Base-by-base conservation (phyloP, 2,888 invertebrate genomes). In the Actias luna region DNA sequence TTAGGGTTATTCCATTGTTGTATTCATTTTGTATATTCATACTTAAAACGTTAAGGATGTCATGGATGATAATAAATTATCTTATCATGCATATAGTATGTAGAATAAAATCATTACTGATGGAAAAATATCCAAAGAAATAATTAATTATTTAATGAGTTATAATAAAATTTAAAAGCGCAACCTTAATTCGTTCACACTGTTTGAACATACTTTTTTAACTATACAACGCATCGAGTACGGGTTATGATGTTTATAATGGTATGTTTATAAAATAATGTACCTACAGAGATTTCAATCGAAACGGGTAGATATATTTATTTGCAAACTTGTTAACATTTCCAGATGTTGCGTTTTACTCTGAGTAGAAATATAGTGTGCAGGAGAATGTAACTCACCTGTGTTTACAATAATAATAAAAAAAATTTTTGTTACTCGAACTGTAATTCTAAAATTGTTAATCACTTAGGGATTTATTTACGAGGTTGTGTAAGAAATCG, bases 1-100 rank as follows among this genome's bases (percentile, higher is more conserved):
- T 70, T 68, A 69, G 74, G 79, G 76, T 76, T 76, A 72, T 68
- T 75, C 73, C 66, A 82, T 83, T 83, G 79, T 82, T 65, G 35
- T 64, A 64, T 71, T 70, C 78, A 82, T 80, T 75, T 77, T 74
- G 70, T 69, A 57, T 36, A 58, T 58, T 36, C 33, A 58, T 50
- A 29, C 12, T 3, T 25, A 50, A 22, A 50, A 10, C 25, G 3
- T 25, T 25, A 10, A 50, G 22, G 46, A 46, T 22, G 25, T 12
- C 10, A 25, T 50, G 12, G 46, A 50, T 50, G 25, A 50, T 22
- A 5, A 16, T n/a, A 33, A n/a, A 5, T 5, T 42, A 42, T 5
- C 7, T n/a, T n/a, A 42, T 18, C 25, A 52, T 52, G 50, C 25
- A 14, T 52, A 25, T 52, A 52, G 22, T 4, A 29, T 29, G n/a